phyloP scores from a whole-genome alignment of 1,140 invertebrate genomes.

The Leptestheria dahalacensis region DNA sequence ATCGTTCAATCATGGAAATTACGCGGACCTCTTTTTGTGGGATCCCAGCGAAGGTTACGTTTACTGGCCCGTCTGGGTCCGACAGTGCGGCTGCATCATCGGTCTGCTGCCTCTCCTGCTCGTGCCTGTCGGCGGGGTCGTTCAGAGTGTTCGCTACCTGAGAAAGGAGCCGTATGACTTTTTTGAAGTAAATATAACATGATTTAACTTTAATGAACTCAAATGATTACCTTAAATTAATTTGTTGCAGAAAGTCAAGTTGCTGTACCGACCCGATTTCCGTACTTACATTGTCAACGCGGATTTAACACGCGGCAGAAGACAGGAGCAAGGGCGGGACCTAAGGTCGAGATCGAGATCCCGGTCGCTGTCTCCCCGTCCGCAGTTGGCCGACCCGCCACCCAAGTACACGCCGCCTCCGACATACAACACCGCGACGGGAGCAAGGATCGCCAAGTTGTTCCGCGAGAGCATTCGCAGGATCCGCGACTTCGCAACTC shows the following conservation, averaged over 20 bases:
- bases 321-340: slow-evolving; percentile 2
- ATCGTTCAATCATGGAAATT: slow-evolving; percentile 57
- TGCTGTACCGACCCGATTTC: slow-evolving; percentile 46
- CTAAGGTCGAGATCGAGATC: neutral
- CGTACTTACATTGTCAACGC: neutral
- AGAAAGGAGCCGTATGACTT: slow-evolving; percentile 67
- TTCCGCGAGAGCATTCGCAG: slow-evolving; percentile 59
- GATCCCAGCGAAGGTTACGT: slow-evolving; percentile 34
- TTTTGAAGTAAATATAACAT: slow-evolving; percentile 50
- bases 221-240: no score
- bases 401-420: slow-evolving; percentile 86
- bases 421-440: slow-evolving; percentile 78
- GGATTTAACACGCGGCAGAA: slow-evolving; percentile 9
- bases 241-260: slow-evolving; percentile 54
- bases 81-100: slow-evolving; percentile 57
- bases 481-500: slow-evolving; percentile 25
- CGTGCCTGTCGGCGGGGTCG: slow-evolving; percentile 56
- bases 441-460: slow-evolving; percentile 59
- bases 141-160: slow-evolving; percentile 68
- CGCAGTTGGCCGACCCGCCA: slow-evolving; percentile 54
- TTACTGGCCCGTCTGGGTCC: slow-evolving; percentile 58
- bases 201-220: neutral
- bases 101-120: slow-evolving; percentile 59
- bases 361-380: slow-evolving; percentile 20
- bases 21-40: slow-evolving; percentile 55